Conservation (phyloP, 1,140 invertebrate species). For the Druon quercuslanigerum region DNA sequence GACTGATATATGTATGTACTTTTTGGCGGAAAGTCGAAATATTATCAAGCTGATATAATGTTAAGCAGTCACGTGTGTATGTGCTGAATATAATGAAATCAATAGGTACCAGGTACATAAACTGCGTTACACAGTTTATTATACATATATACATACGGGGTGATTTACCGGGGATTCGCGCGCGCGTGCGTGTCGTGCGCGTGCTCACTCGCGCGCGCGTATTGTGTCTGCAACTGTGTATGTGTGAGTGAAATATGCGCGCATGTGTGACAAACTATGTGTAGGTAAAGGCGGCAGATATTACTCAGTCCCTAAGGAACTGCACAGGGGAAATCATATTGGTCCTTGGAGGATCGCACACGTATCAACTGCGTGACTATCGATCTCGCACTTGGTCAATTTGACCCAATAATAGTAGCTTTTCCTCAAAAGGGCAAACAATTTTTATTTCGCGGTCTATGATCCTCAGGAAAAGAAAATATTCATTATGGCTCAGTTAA, state of each 20-base stretch:
- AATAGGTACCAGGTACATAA: conserved; percentile 24
- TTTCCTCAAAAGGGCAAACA: neutral
- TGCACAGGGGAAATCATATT: conserved; percentile 52
- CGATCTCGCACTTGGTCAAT: neutral
- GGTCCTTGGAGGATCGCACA: conserved; percentile 63
- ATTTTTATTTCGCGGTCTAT: too few relatives aligned
- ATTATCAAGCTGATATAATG: conserved; percentile 32
- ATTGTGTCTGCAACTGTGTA: conserved; percentile 24
- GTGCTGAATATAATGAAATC: conserved; percentile 44
- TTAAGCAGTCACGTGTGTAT: conserved; percentile 43
- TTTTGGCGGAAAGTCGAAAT: conserved; percentile 28
- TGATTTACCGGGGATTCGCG: conserved; percentile 29
- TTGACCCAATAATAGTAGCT: conserved; percentile 26
- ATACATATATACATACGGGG: conserved; percentile 34
- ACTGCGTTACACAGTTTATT: conserved; percentile 34
- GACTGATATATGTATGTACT: conserved; percentile 26
- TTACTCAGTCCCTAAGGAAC: conserved; percentile 62
- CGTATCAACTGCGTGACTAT: conserved; percentile 32
- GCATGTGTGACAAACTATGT: conserved; percentile 55
- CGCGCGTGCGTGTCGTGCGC: conserved; percentile 16
- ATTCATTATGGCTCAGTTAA: neutral
- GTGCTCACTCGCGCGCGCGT: conserved; percentile 13
- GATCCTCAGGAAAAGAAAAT: conserved; percentile 26
- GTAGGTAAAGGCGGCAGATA: conserved; percentile 45
- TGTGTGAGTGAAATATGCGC: neutral